Conservation (phyloP, 2,113 vertebrate genomes). For the Platichthys flesus region DNA sequence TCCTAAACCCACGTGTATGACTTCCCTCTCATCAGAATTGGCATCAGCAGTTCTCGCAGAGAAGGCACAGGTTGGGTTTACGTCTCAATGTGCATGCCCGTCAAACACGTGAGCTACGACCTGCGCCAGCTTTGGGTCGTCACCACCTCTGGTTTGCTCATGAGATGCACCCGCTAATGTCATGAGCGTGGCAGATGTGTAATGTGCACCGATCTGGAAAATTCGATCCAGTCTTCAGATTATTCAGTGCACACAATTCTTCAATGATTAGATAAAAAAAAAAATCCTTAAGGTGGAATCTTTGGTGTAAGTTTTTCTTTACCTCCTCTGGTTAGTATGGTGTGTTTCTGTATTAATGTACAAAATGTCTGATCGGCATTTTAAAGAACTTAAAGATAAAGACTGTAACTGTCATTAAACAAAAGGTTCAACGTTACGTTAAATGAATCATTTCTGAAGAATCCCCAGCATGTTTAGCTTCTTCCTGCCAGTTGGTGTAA, state of each 20-base stretch:
- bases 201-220: background rate
- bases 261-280: background rate
- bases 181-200: background rate
- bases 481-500: background rate
- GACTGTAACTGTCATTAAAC: too few species aligned
- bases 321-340: too few species aligned
- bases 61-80: accelerated
- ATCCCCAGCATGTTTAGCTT: background rate
- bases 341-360: too few species aligned
- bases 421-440: too few species aligned
- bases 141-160: background rate
- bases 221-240: background rate
- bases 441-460: background rate
- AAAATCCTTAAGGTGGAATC: too few species aligned
- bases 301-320: too few species aligned
- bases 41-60: background rate
- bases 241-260: background rate
- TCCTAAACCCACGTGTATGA: background rate
- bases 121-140: conserved; percentile 23
- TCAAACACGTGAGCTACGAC: conserved; percentile 26
- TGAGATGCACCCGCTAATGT: conserved; percentile 7
- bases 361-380: too few species aligned
- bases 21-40: background rate
- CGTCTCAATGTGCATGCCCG: background rate
- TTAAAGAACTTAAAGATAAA: background rate